Conservation (phyloP, 2,888 invertebrate species). For the Nemapogon koenigi region DNA sequence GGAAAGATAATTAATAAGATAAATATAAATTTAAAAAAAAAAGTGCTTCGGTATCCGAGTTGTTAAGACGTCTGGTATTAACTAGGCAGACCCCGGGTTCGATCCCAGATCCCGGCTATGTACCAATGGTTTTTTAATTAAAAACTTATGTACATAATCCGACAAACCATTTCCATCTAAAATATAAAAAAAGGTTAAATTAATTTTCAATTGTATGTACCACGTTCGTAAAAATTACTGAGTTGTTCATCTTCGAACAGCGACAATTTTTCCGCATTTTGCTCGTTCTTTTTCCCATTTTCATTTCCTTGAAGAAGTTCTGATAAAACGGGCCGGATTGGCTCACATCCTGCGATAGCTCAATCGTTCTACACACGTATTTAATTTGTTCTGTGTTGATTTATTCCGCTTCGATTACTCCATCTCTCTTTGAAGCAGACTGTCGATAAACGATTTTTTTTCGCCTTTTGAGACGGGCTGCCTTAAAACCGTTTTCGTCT, state of each 20-base stretch:
- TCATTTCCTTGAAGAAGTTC: slow-evolving; percentile 32
- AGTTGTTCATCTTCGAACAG: neutral
- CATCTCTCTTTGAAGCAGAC: slow-evolving; percentile 35
- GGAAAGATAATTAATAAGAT: no score
- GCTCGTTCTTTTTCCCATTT: slow-evolving; percentile 18
- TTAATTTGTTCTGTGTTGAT: slow-evolving; percentile 49
- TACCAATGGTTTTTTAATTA: no score
- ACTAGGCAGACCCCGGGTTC: no score
- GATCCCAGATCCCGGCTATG: no score
- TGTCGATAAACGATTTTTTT: slow-evolving; percentile 22
- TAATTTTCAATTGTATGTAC: no score
- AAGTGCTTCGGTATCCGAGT: no score
- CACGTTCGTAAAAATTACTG: no score
- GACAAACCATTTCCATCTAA: no score
- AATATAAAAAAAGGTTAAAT: no score
- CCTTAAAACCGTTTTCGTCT: slow-evolving; percentile 20
- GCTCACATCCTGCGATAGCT: slow-evolving; percentile 28
- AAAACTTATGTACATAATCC: no score
- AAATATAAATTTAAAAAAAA: no score
- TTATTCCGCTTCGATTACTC: slow-evolving; percentile 41
- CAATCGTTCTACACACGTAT: slow-evolving; percentile 40
- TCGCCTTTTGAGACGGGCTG: slow-evolving; percentile 3
- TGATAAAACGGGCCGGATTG: slow-evolving; percentile 27
- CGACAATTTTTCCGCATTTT: slow-evolving; percentile 1
- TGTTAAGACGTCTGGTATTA: no score